phyloP scores from a whole-genome alignment of 2,113 vertebrate species.

The Phyllostomus discolor region DNA sequence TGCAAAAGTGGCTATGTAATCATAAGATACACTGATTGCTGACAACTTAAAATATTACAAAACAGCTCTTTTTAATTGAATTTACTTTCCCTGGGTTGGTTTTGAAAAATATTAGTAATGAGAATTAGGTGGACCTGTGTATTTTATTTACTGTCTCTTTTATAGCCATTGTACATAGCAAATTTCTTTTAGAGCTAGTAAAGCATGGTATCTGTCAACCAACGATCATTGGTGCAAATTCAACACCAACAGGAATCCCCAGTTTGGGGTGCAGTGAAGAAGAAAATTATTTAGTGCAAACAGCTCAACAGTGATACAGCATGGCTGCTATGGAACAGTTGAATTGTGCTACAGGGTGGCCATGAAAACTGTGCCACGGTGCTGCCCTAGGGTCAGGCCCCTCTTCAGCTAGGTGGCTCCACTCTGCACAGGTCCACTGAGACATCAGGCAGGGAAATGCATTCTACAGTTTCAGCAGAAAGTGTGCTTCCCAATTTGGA shows the following conservation, averaged over 20 bases:
- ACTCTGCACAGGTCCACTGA: too few relatives aligned
- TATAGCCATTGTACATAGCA: background rate
- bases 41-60: background rate
- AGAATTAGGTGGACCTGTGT: background rate
- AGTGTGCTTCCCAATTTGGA: background rate
- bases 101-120: background rate
- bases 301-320: background rate
- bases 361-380: background rate
- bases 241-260: background rate
- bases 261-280: background rate
- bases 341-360: background rate
- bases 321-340: background rate
- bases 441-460: background rate
- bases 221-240: background rate
- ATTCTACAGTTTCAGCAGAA: background rate
- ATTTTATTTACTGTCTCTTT: background rate
- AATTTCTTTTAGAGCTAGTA: background rate
- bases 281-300: background rate
- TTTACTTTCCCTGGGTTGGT: background rate
- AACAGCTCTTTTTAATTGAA: background rate
- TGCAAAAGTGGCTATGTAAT: background rate
- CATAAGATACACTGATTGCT: background rate
- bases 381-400: too few relatives aligned
- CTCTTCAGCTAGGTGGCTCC: too few relatives aligned
- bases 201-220: background rate